Evolutionary conservation across 2,113 vertebrate genomes (phyloP).

Genomic region (Callospermophilus lateralis): DNA sequence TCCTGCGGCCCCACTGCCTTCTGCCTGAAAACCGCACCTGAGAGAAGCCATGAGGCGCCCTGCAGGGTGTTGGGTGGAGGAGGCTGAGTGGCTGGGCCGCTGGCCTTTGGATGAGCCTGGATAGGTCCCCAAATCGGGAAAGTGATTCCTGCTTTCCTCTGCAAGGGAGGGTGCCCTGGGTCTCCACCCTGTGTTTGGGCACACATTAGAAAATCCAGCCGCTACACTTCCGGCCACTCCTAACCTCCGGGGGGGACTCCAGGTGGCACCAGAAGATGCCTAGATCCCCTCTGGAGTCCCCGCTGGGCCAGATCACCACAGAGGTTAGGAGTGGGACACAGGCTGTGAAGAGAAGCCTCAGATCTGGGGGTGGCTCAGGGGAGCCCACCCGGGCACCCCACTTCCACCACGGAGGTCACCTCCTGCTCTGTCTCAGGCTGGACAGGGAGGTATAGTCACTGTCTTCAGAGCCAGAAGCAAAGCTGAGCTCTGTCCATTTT

Average conservation of each 20-base stretch:
- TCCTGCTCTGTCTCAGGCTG: neutral
- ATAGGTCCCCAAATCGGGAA: neutral
- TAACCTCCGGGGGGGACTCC: neutral
- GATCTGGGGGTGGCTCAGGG: neutral
- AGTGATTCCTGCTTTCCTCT: neutral
- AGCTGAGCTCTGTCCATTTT: neutral
- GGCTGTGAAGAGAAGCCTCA: neutral
- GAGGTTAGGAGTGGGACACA: too few relatives aligned
- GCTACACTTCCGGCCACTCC: neutral
- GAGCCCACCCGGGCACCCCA: neutral
- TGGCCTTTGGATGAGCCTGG: neutral
- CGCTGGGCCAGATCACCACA: too few relatives aligned
- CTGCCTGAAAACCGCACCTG: neutral
- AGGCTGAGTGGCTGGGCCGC: neutral
- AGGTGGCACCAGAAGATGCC: neutral
- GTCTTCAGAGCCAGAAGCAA: neutral
- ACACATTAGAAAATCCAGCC: too few relatives aligned
- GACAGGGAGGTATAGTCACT: fast-evolving
- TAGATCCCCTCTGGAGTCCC: too few relatives aligned
- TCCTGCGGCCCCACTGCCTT: neutral
- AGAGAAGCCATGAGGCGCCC: neutral
- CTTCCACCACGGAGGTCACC: neutral
- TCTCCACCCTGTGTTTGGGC: neutral
- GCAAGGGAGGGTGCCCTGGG: neutral
- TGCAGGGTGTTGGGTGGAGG: neutral